Percentiles rank a stretch among this genome's conserved stretches.
phyloP scores from a whole-genome alignment of 1,140 invertebrate species.

The Bombus turneri region DNA sequence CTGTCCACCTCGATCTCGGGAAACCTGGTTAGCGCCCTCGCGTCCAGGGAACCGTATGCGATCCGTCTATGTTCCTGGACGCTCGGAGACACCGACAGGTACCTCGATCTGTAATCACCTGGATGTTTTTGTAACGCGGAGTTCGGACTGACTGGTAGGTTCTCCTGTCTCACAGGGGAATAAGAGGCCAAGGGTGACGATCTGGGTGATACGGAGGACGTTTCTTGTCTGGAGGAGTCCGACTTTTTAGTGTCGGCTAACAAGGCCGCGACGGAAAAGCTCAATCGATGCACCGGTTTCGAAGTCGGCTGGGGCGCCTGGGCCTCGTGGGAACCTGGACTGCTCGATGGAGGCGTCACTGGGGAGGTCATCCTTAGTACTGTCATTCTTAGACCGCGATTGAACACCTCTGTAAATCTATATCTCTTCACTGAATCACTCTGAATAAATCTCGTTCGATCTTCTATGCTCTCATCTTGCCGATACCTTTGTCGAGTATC shows the following conservation, averaged over 20 bases:
- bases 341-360: slow-evolving; percentile 76
- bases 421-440: slow-evolving; percentile 18
- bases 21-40: slow-evolving; percentile 33
- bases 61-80: slow-evolving; percentile 20
- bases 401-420: slow-evolving; percentile 1
- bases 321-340: slow-evolving; percentile 71
- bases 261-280: slow-evolving; percentile 82
- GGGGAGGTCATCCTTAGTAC: slow-evolving; percentile 80
- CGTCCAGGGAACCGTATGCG: slow-evolving; percentile 29
- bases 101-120: slow-evolving; percentile 57
- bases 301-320: slow-evolving; percentile 69
- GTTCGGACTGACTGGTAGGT: neutral
- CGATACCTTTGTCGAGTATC: neutral
- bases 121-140: slow-evolving; percentile 51
- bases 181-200: slow-evolving; percentile 61
- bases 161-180: slow-evolving; percentile 59
- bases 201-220: slow-evolving; percentile 53
- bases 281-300: slow-evolving; percentile 75
- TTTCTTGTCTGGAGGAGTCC: slow-evolving; percentile 25
- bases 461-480: neutral
- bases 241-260: slow-evolving; percentile 78
- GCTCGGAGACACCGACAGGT: slow-evolving; percentile 31
- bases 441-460: neutral
- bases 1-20: slow-evolving; percentile 40
- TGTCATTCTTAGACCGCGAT: slow-evolving; percentile 74